Base-by-base conservation (phyloP, 2,113 vertebrate species). In the Solea solea region DNA sequence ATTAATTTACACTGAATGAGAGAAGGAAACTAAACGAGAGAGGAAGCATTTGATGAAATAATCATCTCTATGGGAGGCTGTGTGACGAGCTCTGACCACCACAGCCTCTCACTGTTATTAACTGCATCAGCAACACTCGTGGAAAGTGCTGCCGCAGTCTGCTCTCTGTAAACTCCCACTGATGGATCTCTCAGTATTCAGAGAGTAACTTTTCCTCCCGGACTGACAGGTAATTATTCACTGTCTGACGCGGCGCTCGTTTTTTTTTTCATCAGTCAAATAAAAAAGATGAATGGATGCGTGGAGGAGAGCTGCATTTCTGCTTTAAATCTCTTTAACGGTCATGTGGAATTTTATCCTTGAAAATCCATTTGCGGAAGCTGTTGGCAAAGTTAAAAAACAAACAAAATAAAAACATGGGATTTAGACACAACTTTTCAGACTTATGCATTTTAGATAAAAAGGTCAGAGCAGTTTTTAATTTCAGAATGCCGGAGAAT, bases 201-300 rank as follows among this genome's bases (percentile, higher is more conserved):
- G 2, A 25, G n/a, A 7, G 11, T 9, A 27, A 12, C 58, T 45
- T 34, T 8, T 39, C 60, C 45, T n/a, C 9, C 59, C n/a, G 44
- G 12, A 28, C 44, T 34, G 27, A 48, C 27, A 50, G 28, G 61
- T 45, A 27, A 64, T 50, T 40, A 21, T 34, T 64, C 49, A 57
- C 13, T 10, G 14, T 9, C 28, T n/a, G 28, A 46, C 2, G 42
- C 42, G 27, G 5, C 4, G 12, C 21, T 61, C 16, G 14, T 8
- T 27, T 28, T 25, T 49, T 50, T 44, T 54, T 54, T 54, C 15
- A 45, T 45, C 41, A 60, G 42, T 46, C 58, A 61, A 61, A 46
- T 21, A 7, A n/a, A 16, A 45, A 27, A 16, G 55, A 41, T 41
- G 55, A 40, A 34, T 27, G 27, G 11, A 54, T 48, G 4, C 12